Percentiles rank a stretch among this genome's conserved stretches.
Evolutionary conservation across 2,888 invertebrate species (phyloP).

Genomic region (Agapostemon virescens): DNA sequence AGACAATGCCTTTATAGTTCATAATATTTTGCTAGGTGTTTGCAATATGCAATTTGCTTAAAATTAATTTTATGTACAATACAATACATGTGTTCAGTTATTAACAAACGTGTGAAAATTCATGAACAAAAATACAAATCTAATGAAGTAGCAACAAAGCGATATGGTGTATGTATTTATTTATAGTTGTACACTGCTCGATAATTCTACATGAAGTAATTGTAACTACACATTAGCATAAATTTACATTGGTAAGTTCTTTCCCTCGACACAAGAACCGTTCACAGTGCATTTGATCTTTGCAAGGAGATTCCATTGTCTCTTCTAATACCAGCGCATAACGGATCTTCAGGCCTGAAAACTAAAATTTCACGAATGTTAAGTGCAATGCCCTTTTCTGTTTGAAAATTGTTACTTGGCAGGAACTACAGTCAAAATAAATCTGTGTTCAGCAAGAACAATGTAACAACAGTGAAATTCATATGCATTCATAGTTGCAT

Average conservation of each 20-base stretch:
- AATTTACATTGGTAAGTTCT: not conserved
- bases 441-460: not conserved
- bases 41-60: not conserved
- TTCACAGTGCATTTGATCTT: not conserved
- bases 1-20: not conserved
- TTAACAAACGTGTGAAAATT: not conserved
- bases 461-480: not conserved
- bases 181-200: not conserved
- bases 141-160: not conserved
- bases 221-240: not conserved
- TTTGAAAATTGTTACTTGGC: not conserved
- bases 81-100: no score
- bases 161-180: not conserved
- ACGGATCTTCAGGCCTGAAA: slow-evolving; percentile 69
- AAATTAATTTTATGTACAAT: not conserved
- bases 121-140: not conserved
- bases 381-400: not conserved
- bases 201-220: not conserved
- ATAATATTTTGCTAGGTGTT: no score
- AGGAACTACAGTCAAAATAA: not conserved
- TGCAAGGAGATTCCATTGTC: not conserved
- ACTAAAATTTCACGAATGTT: slow-evolving; percentile 61
- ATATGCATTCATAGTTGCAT: slow-evolving; percentile 13
- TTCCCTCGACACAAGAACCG: not conserved
- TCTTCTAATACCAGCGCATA: slow-evolving; percentile 45